Conservation (phyloP, 2,888 invertebrate species). For the Diploptera punctata region DNA sequence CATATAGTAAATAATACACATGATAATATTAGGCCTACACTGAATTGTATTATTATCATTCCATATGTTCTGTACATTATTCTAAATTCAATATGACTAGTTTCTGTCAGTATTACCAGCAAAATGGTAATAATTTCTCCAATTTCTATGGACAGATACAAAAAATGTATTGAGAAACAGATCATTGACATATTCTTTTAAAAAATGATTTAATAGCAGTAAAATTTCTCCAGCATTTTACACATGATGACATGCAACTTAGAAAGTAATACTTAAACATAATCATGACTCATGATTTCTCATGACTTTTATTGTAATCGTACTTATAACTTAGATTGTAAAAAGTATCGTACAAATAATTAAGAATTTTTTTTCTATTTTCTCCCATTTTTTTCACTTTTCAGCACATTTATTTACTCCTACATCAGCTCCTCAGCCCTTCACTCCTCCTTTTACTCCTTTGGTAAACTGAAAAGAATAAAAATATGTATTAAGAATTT, state of each 20-base stretch:
- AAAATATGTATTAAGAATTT: no score
- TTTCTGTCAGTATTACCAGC: background rate
- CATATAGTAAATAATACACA: constrained; percentile 11
- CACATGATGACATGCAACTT: constrained; percentile 12
- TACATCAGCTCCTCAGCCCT: background rate
- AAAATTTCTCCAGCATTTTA: constrained; percentile 22
- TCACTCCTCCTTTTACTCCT: background rate
- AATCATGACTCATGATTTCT: constrained; percentile 7
- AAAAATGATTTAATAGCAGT: constrained; percentile 6
- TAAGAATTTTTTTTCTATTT: background rate
- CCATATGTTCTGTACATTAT: background rate
- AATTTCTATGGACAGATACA: background rate
- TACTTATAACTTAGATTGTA: constrained; percentile 8
- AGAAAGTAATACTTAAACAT: constrained; percentile 14
- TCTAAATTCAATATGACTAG: constrained; percentile 9
- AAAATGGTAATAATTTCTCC: background rate
- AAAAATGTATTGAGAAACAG: background rate
- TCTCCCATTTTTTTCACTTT: constrained; percentile 3
- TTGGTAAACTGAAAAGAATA: background rate
- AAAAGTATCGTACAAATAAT: constrained; percentile 8
- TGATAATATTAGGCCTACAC: no score
- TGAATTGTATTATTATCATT: no score
- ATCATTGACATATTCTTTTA: background rate
- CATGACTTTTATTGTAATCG: constrained; percentile 2
- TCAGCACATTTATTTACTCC: background rate